Evolutionary conservation across 2,888 invertebrate species (phyloP).

Genomic region (Trichacis sp.): DNA sequence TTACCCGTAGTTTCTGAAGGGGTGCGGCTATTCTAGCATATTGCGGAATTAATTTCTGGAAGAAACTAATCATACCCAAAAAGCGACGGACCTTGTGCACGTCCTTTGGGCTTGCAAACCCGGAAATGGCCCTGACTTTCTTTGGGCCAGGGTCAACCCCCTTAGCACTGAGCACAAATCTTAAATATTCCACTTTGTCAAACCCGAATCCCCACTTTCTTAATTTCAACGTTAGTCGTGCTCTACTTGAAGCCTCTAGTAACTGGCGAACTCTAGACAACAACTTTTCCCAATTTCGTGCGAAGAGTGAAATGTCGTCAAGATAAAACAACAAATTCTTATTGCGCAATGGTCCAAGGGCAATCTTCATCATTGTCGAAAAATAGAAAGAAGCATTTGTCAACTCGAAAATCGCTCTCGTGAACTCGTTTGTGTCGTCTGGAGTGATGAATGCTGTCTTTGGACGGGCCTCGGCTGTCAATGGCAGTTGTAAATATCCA

Average conservation of each 20-base stretch:
- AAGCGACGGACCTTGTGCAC: constrained; percentile 36
- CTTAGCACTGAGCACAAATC: constrained; percentile 28
- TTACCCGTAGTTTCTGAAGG: not conserved
- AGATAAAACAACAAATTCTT: constrained; percentile 18
- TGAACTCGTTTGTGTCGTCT: constrained; percentile 41
- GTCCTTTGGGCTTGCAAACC: constrained; percentile 24
- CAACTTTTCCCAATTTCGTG: constrained; percentile 9
- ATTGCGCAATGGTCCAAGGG: no score
- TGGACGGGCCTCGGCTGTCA: constrained; percentile 24
- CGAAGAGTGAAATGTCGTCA: no score
- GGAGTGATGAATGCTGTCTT: no score
- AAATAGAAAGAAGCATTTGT: constrained; percentile 52
- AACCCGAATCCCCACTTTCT: constrained; percentile 46
- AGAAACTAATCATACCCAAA: constrained; percentile 26
- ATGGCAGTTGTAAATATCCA: constrained; percentile 36
- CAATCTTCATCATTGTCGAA: constrained; percentile 38
- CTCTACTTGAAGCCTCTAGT: constrained; percentile 36
- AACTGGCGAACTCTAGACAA: no score
- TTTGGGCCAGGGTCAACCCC: constrained; percentile 27
- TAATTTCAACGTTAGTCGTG: constrained; percentile 44
- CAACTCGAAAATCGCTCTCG: constrained; percentile 53
- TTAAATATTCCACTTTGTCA: constrained; percentile 12
- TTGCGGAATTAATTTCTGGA: no score
- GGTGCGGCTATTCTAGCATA: constrained; percentile 3
- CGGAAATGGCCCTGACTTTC: constrained; percentile 42